Percentiles rank a stretch among this genome's conserved stretches.
Evolutionary conservation across 2,888 invertebrate genomes (phyloP).

Genomic region (Pterostichus niger): DNA sequence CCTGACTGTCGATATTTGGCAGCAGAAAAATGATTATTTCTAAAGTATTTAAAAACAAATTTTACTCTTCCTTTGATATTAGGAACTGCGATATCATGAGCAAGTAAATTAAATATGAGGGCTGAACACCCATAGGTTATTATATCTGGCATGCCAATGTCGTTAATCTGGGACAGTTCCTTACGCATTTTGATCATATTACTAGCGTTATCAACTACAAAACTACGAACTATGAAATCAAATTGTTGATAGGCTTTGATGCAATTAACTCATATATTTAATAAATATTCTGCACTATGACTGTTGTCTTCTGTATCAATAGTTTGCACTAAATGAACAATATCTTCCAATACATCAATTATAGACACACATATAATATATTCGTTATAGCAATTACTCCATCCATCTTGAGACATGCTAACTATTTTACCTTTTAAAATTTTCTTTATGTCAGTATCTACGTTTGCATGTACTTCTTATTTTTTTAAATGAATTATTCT

Average conservation of each 20-base stretch:
- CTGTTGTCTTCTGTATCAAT: not conserved
- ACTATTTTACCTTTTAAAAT: too few species aligned
- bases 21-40: constrained; percentile 14
- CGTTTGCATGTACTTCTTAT: too few species aligned
- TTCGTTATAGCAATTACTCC: too few species aligned
- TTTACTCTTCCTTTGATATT: not conserved
- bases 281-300: constrained; percentile 13
- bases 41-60: not conserved
- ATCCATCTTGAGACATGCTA: too few species aligned
- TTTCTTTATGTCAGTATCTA: too few species aligned
- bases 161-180: not conserved
- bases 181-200: constrained; percentile 33
- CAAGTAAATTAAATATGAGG: constrained; percentile 14
- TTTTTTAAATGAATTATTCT: too few species aligned
- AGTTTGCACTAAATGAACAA: too few species aligned
- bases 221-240: not conserved
- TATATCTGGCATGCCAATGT: not conserved
- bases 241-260: constrained; percentile 1
- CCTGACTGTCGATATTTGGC: constrained; percentile 6
- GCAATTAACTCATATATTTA: not conserved
- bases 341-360: too few species aligned
- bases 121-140: constrained; percentile 19
- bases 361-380: too few species aligned
- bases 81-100: not conserved
- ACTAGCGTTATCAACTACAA: not conserved